Evolutionary conservation across 2,113 vertebrate species (phyloP), one percentile per base, ranked within the genome.

Genomic region (Microcebus lehilahytsara): DNA sequence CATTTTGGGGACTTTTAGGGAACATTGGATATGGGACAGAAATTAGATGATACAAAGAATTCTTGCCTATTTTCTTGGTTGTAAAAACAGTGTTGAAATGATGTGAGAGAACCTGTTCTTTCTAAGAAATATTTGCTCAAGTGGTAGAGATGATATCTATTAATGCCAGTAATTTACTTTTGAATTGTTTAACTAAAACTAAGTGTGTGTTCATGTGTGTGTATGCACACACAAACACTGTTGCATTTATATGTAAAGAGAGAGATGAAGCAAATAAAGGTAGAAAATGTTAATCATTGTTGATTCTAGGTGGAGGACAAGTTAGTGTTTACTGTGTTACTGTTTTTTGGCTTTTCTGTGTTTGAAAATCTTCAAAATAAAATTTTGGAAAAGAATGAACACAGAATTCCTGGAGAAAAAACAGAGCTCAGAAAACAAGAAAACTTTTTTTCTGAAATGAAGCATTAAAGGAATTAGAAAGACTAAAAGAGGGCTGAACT

Each of bases 301-400:
- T 17, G 10, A n/a, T 62, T 62, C 37, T 60, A 46, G 51, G 51
- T 22, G 40, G 74, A 85, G 30, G 37, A 37, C 8, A 12, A 2
- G 20, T 56, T 11, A 9, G n/a, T 56, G n/a, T 53, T 5, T 17
- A 10, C 66, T 30, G 20, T 27, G 71, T 51, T 74, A 37, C 20
- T 89, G n/a, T n/a, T 30, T 3, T 86, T n/a, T 12, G 83, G 64
- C 40, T 58, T 72, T 58, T 72, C 66, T 25, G 8, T 37, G 25
- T 66, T 66, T 79, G 69, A 66, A 90, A 78, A 72, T 60, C 40
- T 91, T 87, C 56, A 74, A 72, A 88, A 40, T 88, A 67, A 85
- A 79, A 69, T 42, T 74, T 40, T 60, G 14, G 56, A 58, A 74
- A 51, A 79, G 34, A 92, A 16, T 60, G 51, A 49, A 69, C 32